phyloP scores from a whole-genome alignment of 2,888 invertebrate species.

The Reticulitermes lucifugus region DNA sequence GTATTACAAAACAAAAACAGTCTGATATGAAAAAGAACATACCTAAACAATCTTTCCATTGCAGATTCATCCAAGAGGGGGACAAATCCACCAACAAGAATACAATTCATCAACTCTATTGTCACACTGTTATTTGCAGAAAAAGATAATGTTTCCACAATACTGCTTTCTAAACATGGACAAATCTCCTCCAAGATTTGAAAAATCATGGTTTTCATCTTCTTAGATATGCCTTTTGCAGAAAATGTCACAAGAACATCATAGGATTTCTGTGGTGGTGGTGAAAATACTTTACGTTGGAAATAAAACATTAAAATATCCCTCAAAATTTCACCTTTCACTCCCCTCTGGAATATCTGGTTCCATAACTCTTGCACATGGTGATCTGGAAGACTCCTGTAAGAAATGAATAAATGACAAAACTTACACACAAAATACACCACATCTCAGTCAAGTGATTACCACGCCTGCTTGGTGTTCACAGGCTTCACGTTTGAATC shows the following conservation, averaged over 20 bases:
- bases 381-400: conserved; percentile 47
- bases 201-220: conserved; percentile 51
- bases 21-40: neutral
- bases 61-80: conserved; percentile 44
- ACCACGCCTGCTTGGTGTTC: too few relatives aligned
- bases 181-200: conserved; percentile 53
- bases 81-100: conserved; percentile 48
- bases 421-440: too few relatives aligned
- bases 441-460: too few relatives aligned
- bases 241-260: conserved; percentile 48
- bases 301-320: conserved; percentile 52
- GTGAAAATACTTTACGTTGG: conserved; percentile 45
- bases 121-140: conserved; percentile 39
- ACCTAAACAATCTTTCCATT: conserved; percentile 47
- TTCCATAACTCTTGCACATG: conserved; percentile 50
- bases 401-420: conserved; percentile 1
- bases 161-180: conserved; percentile 46
- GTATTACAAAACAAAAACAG: too few relatives aligned
- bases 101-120: conserved; percentile 43
- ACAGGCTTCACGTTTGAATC: too few relatives aligned
- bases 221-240: conserved; percentile 47
- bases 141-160: conserved; percentile 48
- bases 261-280: conserved; percentile 43
- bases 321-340: conserved; percentile 47
- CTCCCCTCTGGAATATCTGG: conserved; percentile 46